phyloP scores from a whole-genome alignment of 1,140 invertebrate species.

The Brachionus calyciflorus region DNA sequence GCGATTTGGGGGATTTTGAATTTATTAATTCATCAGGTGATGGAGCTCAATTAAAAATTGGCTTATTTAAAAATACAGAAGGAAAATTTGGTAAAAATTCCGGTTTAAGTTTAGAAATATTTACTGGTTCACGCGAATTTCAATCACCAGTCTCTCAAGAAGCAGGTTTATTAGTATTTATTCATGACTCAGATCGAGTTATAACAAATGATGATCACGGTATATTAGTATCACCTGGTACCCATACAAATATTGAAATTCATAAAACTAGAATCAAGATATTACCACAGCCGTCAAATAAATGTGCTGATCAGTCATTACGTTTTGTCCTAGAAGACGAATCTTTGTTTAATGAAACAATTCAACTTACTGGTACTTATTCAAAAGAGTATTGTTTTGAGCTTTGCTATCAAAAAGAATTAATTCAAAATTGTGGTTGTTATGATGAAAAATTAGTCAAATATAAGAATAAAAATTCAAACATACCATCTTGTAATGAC shows the following conservation, averaged over 20 bases:
- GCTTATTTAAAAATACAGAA: background rate
- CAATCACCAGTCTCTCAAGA: slow-evolving; percentile 5
- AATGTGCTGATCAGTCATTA: background rate
- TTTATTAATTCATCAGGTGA: slow-evolving; percentile 6
- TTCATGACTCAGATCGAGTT: background rate
- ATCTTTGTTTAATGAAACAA: background rate
- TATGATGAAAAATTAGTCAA: slow-evolving; percentile 15
- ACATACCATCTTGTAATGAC: slow-evolving; percentile 12
- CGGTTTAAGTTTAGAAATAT: background rate
- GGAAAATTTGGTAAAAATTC: slow-evolving; percentile 40
- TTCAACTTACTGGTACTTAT: background rate
- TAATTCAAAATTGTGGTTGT: slow-evolving; percentile 18
- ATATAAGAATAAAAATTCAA: background rate
- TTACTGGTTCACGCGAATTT: background rate
- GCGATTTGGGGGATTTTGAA: background rate
- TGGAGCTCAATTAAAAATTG: slow-evolving; percentile 1
- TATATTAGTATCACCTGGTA: background rate
- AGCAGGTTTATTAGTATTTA: background rate
- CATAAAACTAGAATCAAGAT: slow-evolving; percentile 9
- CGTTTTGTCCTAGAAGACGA: background rate
- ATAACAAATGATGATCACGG: slow-evolving; percentile 15
- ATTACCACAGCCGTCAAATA: slow-evolving; percentile 7
- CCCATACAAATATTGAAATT: slow-evolving; percentile 22
- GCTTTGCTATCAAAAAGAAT: background rate
- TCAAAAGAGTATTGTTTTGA: slow-evolving; percentile 22